These are phyloP conservation scores for Drosophila mercatorum DNA, from an alignment of 2,888 invertebrate species.

Conservation along the genomic window DNA sequence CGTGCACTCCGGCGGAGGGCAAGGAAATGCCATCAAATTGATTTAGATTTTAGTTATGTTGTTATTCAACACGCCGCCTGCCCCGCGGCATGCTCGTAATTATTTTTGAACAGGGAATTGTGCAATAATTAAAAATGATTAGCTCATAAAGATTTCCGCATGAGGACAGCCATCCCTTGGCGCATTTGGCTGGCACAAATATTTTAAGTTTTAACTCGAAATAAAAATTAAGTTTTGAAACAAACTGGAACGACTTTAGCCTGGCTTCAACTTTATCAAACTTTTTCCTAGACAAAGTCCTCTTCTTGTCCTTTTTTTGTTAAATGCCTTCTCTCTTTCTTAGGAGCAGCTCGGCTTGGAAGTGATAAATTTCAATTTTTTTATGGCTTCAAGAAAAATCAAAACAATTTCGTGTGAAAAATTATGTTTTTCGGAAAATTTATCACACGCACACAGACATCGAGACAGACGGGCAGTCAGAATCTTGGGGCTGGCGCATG, in stretches of 20 bases:
- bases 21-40: constrained; percentile 61
- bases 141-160: constrained; percentile 65
- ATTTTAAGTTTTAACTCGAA: constrained; percentile 1
- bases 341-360: constrained; percentile 8
- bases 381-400: constrained; percentile 59
- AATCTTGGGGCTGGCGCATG: constrained; percentile 22
- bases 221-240: not conserved
- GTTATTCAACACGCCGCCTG: constrained; percentile 34
- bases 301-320: not conserved
- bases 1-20: constrained; percentile 43
- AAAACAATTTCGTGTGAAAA: constrained; percentile 74
- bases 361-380: constrained; percentile 58
- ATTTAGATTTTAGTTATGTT: constrained; percentile 75
- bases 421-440: constrained; percentile 52
- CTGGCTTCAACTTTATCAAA: constrained; percentile 1
- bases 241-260: not conserved
- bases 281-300: constrained; percentile 5
- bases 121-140: constrained; percentile 70
- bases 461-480: constrained; percentile 1
- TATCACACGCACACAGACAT: constrained; percentile 32
- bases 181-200: not conserved
- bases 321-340: not conserved
- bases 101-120: constrained; percentile 64
- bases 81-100: constrained; percentile 49
- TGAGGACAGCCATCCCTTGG: constrained; percentile 22